Evolutionary conservation across 2,888 invertebrate species (phyloP).

Genomic region (Chouioia cunea): DNA sequence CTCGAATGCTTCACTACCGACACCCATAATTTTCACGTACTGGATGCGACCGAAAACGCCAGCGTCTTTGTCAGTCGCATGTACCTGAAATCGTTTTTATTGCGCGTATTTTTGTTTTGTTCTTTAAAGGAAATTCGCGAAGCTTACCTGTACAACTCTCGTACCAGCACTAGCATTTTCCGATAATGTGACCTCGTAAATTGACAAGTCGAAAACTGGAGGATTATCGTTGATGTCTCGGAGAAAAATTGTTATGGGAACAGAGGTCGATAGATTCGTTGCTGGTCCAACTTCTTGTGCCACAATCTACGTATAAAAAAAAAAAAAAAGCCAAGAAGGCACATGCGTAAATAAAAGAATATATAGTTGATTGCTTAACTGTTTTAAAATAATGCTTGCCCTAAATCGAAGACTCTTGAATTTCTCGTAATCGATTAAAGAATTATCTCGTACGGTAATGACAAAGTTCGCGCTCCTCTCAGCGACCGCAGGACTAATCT

Average conservation of each 20-base stretch:
- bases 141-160: conserved; percentile 73
- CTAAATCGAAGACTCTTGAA: conserved; percentile 81
- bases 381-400: conserved; percentile 67
- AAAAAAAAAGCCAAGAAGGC: not conserved
- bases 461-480: conserved; percentile 84
- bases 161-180: conserved; percentile 86
- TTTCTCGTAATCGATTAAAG: conserved; percentile 87
- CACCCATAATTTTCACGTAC: conserved; percentile 83
- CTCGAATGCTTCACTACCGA: conserved; percentile 82
- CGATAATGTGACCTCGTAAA: conserved; percentile 81
- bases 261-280: conserved; percentile 80
- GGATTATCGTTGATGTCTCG: conserved; percentile 91
- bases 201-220: conserved; percentile 81
- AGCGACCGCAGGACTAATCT: conserved; percentile 86
- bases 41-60: conserved; percentile 82
- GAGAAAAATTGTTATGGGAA: conserved; percentile 83
- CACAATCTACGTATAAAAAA: conserved; percentile 73
- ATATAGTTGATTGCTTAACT: not conserved
- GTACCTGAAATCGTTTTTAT: conserved; percentile 70
- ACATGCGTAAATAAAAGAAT: not conserved
- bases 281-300: conserved; percentile 86
- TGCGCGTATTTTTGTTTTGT: not conserved
- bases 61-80: conserved; percentile 86
- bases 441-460: conserved; percentile 86
- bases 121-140: not conserved